Base-by-base conservation (phyloP, 2,113 vertebrate genomes). In the Mesocricetus auratus region DNA sequence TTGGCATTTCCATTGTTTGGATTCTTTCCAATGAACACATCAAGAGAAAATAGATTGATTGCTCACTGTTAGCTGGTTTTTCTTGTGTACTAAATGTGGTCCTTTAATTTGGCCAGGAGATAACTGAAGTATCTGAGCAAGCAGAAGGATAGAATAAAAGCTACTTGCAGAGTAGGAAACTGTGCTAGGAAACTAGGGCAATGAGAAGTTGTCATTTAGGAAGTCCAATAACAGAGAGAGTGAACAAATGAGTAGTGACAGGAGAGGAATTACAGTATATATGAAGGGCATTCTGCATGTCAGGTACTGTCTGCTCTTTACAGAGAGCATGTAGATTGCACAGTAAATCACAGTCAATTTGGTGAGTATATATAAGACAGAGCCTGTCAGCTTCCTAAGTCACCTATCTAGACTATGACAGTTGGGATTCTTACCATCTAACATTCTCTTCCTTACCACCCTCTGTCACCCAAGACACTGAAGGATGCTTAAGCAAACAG, bases 101-200 rank as follows among this genome's bases (percentile, higher is more conserved):
- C 53, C 45, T n/a, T 68, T 62, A 64, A 64, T 85, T 42, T 64
- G 82, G 24, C 39, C 29, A 66, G 15, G 39, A 75, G 82, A 74
- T 33, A 39, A 31, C 33, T 75, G 36, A 13, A 56, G 3, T 16
- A 50, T 60, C 33, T 47, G 24, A 78, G 39, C 26, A 21, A 47
- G 60, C 15, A 92, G 86, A 82, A 93, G 78, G 56, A 39, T 53
- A 66, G 82, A 60, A 29, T 60, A 94, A 87, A 93, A 85, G 92
- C 78, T 29, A 74, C 29, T 93, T 45, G 47, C 24, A 62, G 66
- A 45, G 17, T 24, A 17, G 50, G 13, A 82, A 79, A 64, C 31
- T 53, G 39, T 11, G 45, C 60, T 45, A 88, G 81, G 24, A 85
- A 36, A 86, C 71, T 69, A 24, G 62, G 39, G 64, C 45, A 92